Base-by-base conservation (phyloP, 2,888 invertebrate species). In the Schizotus pectinicornis region DNA sequence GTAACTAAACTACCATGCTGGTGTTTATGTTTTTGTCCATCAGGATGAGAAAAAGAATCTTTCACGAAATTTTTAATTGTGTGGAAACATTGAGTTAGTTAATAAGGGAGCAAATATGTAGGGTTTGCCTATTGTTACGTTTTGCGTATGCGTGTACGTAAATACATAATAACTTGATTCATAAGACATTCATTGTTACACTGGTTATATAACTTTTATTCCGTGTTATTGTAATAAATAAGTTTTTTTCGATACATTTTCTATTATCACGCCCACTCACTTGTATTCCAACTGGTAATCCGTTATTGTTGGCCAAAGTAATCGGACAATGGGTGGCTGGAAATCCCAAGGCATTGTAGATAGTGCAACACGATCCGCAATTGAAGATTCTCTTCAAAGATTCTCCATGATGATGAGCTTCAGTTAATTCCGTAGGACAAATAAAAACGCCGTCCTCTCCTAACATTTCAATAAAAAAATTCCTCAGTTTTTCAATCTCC, bases 311-410 rank as follows among this genome's bases (percentile, higher is more conserved):
- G 48, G 88, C 86, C n/a, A 92, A 77, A 0, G 90, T 91, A 51
- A 94, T 82, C 3, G 94, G 94, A 67, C 92, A 92, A 61, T 91
- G 90, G 0, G 94, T 94, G 0, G 89, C 92, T 0, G 95, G 95
- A 51, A 94, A 79, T 2, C 92, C 93, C 8, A 94, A 78, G 0
- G 89, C 85, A 75, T 94, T 95, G 77, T 94, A 94, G 61, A 94
- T 86, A 6, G 88, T 89, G 71, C 92, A 84, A 75, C 93, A 94
- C 13, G 22, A 22, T 22, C 88, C 85, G 70, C 87, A 87, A 80
- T 93, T 90, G 47, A 89, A 82, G 42, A 90, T 81, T 72, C 86
- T 87, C 64, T 85, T 83, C 63, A 86, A 82, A 12, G 88, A 84
- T 63, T 89, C 85, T 69, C 87, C 84, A 75, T 90, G 90, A 65